Base-by-base conservation (phyloP, 53 echinoderm and acorn worm species). In the Pentamera pediparva region DNA sequence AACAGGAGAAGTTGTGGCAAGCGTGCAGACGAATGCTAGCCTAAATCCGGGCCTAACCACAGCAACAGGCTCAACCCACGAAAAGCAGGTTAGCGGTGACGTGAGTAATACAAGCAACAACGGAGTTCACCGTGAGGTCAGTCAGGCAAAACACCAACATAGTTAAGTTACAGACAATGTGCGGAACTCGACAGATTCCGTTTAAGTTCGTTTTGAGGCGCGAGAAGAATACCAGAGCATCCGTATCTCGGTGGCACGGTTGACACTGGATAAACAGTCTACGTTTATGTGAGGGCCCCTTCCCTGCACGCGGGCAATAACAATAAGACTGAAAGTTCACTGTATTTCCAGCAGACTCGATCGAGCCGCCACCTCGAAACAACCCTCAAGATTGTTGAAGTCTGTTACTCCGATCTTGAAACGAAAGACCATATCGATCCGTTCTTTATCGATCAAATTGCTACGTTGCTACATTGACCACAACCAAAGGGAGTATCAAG, bases 321-420 rank as follows among this genome's bases (percentile, higher is more conserved):
- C n/a, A n/a, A n/a, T n/a, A n/a, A n/a, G n/a, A n/a, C n/a, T n/a
- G n/a, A n/a, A n/a, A n/a, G n/a, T n/a, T n/a, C 63, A 77, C 51
- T 63, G 2, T 77, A 77, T 62, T 77, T 77, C 50, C 51, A 45
- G 53, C 78, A 49, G 32, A 27, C 61, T 51, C 49, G 64, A 61
- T 39, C 39, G 32, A 57, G 59, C 59, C 30, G 62, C 18, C 28
- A 61, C 32, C 32, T 77, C 18, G 78, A 77, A 77, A 63, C 78
- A 32, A 64, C 78, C 47, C 50, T 77, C 17, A 48, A 63, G 34
- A 45, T 63, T 31, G 26, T 45, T 19, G 31, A 47, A 62, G n/a
- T 77, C 47, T 43, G 43, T 2, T 77, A 47, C 22, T 33, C 35
- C 5, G 43, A 63, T 24, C 78, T 77, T 17, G 48, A 59, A 6